Evolutionary conservation across 2,797 vertebrate genomes (phyloP), one percentile per base, ranked within the genome.

Genomic region (Chrysocyon brachyurus): DNA sequence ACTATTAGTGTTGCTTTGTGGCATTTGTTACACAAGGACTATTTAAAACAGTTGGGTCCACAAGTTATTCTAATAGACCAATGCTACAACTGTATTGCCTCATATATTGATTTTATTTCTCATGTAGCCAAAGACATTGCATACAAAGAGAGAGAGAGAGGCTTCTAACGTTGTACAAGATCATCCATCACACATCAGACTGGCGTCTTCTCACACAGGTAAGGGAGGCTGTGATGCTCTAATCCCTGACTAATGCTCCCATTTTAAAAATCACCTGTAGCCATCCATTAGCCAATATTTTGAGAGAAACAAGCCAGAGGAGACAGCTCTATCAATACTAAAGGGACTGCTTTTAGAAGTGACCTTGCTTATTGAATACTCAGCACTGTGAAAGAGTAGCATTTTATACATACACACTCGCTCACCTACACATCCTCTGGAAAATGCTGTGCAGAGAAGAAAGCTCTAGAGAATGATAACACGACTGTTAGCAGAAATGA

Each of bases 391-490:
- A 96, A 90, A 83, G 59, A 92, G 40, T 56, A 93, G 54, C 73
- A 87, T 95, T 96, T 94, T 86, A 64, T 3, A 72, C 68, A 83
- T 56, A 82, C 54, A 56, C 19, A 73, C n/a, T 79, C 17, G 61
- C 66, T 31, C 70, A 52, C 54, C 59, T 17, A 66, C 75, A 91
- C 63, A 15, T 82, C 19, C 26, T 90, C 49, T 73, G 73, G 64
- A 93, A 96, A 97, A 94, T 63, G 40, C 36, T 81, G 31, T 33
- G 21, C 28, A 59, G 63, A 94, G 66, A 97, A 97, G 92, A 95
- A 96, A 96, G 68, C 94, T 87, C 95, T 68, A 15, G 91, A 98
- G 92, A 94, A 97, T 54, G 49, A 93, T 86, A 97, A 92, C 54
- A 95, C 0, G 12, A 93, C 92, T 90, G 87, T 84, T 96, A 90